These are phyloP conservation scores for Volucella bombylans DNA, from an alignment of 2,888 invertebrate species.

Conservation along the genomic window DNA sequence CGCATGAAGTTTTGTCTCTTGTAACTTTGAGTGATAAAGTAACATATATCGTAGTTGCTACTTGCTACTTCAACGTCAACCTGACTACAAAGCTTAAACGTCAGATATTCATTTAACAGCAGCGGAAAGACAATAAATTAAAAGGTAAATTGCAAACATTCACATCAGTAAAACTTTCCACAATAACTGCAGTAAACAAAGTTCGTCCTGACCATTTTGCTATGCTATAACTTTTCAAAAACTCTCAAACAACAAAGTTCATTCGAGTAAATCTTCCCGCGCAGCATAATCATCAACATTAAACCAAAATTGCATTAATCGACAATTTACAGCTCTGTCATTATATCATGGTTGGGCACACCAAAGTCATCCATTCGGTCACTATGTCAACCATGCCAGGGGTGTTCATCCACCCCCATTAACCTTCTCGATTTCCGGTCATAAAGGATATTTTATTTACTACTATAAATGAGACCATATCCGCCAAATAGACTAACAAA, in stretches of 20 bases:
- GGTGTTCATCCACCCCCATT: neutral
- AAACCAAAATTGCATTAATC: slow-evolving; percentile 41
- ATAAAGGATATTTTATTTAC: slow-evolving; percentile 20
- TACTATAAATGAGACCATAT: neutral
- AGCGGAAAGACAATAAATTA: no score
- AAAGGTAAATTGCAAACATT: no score
- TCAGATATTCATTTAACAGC: no score
- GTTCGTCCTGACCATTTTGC: no score
- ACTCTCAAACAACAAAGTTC: neutral
- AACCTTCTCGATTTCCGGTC: neutral
- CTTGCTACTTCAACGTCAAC: no score
- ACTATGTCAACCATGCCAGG: slow-evolving; percentile 1
- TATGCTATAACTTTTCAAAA: neutral
- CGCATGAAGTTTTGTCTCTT: no score
- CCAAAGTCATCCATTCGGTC: slow-evolving; percentile 16
- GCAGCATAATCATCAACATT: slow-evolving; percentile 28
- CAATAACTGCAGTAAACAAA: no score
- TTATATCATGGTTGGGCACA: neutral
- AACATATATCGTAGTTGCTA: no score
- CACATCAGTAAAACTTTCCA: no score
- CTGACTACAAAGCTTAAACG: no score
- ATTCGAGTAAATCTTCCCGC: slow-evolving; percentile 12
- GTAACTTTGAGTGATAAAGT: no score
- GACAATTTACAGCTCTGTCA: slow-evolving; percentile 36
- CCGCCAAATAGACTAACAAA: slow-evolving; percentile 20